These are phyloP conservation scores for Danio jaintianensis DNA, from an alignment of 2,797 vertebrate genomes.

Conservation along the genomic window DNA sequence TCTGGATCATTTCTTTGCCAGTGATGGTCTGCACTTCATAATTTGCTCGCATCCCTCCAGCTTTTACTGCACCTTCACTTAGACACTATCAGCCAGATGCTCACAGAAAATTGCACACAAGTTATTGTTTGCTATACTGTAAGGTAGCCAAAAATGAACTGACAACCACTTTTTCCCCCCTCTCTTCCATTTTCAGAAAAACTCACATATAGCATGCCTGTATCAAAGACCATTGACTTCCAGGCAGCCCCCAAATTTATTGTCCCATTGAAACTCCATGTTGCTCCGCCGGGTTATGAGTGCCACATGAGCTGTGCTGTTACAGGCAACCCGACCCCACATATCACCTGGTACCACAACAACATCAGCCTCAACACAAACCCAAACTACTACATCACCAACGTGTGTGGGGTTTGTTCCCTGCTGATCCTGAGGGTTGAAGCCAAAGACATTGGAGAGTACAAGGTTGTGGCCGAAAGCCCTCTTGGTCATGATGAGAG, in stretches of 20 bases:
- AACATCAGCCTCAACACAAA: constrained; percentile 81
- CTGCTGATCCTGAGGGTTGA: constrained; percentile 81
- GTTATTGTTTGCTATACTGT: background rate
- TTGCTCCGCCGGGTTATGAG: constrained; percentile 82
- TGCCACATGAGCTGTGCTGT: constrained; percentile 90
- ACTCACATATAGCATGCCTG: constrained; percentile 64
- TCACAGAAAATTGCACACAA: background rate
- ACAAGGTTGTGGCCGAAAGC: constrained; percentile 83
- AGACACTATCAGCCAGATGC: background rate
- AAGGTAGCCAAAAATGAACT: background rate
- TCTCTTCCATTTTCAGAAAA: constrained; percentile 66
- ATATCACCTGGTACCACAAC: constrained; percentile 86
- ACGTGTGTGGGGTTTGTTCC: constrained; percentile 89
- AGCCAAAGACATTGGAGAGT: constrained; percentile 81
- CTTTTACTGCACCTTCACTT: background rate
- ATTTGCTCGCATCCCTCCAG: background rate
- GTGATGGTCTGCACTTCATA: background rate
- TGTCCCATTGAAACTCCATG: constrained; percentile 80
- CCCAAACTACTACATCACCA: constrained; percentile 81
- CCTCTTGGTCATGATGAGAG: constrained; percentile 77
- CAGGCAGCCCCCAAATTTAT: constrained; percentile 80
- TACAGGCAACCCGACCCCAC: constrained; percentile 82
- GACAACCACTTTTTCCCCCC: background rate
- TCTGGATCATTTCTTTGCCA: background rate
- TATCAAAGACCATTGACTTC: constrained; percentile 67